phyloP scores from a whole-genome alignment of 2,113 vertebrate species.

The Dasyprocta punctata region DNA sequence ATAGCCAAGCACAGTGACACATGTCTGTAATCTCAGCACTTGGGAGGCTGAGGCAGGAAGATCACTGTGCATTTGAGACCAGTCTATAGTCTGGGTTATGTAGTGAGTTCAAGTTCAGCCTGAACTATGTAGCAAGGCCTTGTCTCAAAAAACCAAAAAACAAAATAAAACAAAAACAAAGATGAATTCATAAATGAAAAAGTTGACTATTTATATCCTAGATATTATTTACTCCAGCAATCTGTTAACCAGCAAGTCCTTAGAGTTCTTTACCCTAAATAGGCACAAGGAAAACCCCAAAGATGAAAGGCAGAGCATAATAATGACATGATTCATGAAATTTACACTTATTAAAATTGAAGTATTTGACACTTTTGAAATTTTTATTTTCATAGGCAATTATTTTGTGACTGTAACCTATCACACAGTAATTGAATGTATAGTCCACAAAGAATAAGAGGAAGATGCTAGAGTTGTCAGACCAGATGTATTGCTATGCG shows the following conservation, averaged over 20 bases:
- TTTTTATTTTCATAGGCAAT: neutral
- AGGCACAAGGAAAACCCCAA: neutral
- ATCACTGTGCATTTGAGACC: neutral
- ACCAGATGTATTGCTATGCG: neutral
- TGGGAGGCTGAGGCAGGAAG: neutral
- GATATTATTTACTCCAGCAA: neutral
- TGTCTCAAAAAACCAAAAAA: too few species aligned
- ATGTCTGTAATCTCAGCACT: neutral
- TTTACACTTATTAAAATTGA: neutral
- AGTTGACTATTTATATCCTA: neutral
- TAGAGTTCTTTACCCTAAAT: neutral
- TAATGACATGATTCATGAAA: neutral
- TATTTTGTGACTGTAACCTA: neutral
- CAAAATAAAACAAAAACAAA: too few species aligned
- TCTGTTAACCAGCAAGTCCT: neutral
- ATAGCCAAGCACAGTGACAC: neutral
- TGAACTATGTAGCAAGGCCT: too few species aligned
- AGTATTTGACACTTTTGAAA: neutral
- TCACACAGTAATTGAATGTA: neutral
- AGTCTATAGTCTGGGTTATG: neutral
- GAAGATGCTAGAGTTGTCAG: neutral
- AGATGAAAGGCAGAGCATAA: neutral
- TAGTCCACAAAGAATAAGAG: neutral
- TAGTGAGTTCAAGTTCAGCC: too few species aligned
- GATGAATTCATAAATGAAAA: too few species aligned